A percentile compares a stretch with the other conserved stretches of the same genome.
Conservation (phyloP, 2,797 vertebrate species). For the Rousettus madagascariensis region DNA sequence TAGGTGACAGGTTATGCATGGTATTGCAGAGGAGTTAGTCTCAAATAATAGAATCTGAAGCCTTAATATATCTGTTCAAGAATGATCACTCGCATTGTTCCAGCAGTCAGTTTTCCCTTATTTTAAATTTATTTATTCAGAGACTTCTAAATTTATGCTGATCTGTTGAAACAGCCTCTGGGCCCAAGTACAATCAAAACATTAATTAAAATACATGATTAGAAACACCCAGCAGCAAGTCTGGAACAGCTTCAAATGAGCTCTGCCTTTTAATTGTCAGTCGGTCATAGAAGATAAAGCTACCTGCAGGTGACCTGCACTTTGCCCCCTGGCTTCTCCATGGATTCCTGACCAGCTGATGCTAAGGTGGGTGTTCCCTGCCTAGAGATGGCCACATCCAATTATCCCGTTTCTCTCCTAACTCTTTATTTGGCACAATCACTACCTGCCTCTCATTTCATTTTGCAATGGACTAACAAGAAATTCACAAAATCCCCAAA, state of each 20-base stretch:
- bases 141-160: slow-evolving; percentile 70
- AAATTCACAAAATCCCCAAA: slow-evolving; percentile 37
- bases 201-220: slow-evolving; percentile 72
- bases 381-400: neutral
- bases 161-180: slow-evolving; percentile 62
- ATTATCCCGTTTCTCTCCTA: slow-evolving; percentile 40
- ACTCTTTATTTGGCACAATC: neutral
- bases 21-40: neutral
- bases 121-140: slow-evolving; percentile 77
- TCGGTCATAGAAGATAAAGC: slow-evolving; percentile 70
- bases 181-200: slow-evolving; percentile 73
- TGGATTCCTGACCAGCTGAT: slow-evolving; percentile 30
- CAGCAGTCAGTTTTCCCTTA: slow-evolving; percentile 78
- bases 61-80: slow-evolving; percentile 51
- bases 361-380: neutral
- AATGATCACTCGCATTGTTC: slow-evolving; percentile 43
- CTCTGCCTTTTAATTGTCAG: slow-evolving; percentile 59
- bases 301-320: slow-evolving; percentile 58
- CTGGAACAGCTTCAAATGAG: slow-evolving; percentile 61
- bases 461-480: slow-evolving; percentile 40
- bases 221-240: slow-evolving; percentile 58
- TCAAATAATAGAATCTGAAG: neutral
- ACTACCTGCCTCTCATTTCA: slow-evolving; percentile 11
- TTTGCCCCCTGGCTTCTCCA: slow-evolving; percentile 51
- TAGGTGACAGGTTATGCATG: neutral